phyloP scores from a whole-genome alignment of 1,140 invertebrate genomes.

The Drosophila pseudoananassae region DNA sequence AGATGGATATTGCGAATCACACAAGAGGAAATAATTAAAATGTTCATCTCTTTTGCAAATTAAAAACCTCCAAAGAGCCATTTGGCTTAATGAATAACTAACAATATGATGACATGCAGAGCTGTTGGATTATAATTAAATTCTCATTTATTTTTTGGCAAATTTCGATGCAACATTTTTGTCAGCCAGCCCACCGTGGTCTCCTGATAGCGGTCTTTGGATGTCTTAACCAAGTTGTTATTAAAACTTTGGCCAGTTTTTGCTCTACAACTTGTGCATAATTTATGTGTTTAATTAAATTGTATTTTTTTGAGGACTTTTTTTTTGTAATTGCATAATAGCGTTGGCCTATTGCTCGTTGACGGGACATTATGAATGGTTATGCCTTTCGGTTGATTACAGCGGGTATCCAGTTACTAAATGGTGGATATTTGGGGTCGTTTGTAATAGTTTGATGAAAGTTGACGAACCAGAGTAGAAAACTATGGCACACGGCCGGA shows the following conservation, averaged over 20 bases:
- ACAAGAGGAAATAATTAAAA: background rate
- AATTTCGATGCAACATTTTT: constrained; percentile 5
- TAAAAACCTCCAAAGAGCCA: background rate
- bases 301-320: constrained; percentile 44
- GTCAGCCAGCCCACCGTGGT: constrained; percentile 16
- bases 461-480: background rate
- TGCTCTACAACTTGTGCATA: constrained; percentile 52
- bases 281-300: constrained; percentile 78
- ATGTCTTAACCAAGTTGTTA: constrained; percentile 75
- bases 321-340: constrained; percentile 62
- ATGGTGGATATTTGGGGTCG: constrained; percentile 32
- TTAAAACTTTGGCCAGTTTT: constrained; percentile 61
- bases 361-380: constrained; percentile 52
- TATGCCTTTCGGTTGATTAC: constrained; percentile 18
- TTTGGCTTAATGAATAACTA: background rate
- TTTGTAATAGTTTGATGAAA: constrained; percentile 14
- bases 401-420: constrained; percentile 9
- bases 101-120: background rate
- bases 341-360: constrained; percentile 31
- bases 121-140: background rate
- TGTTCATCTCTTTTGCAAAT: background rate
- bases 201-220: constrained; percentile 30
- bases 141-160: background rate
- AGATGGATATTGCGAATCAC: background rate
- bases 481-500: background rate